A percentile compares a stretch with the other conserved stretches of the same genome.
Evolutionary conservation across 2,888 invertebrate species (phyloP).

Genomic region (Leptinotarsa peninsularis): DNA sequence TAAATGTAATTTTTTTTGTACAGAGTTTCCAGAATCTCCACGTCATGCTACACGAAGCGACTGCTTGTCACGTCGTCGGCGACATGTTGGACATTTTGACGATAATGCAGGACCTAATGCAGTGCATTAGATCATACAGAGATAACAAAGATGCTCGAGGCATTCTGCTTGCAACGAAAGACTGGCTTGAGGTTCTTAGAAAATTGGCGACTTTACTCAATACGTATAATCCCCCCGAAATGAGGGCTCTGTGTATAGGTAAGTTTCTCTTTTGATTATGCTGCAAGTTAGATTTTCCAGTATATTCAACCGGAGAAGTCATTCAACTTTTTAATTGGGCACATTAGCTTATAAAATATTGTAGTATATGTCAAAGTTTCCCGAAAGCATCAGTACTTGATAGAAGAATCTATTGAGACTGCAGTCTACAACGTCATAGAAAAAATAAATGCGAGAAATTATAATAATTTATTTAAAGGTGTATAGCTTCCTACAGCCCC

Average conservation of each 20-base stretch:
- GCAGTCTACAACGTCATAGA: too few species aligned
- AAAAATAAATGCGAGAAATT: too few species aligned
- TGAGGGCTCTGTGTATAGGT: conserved; percentile 84
- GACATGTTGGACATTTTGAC: conserved; percentile 88
- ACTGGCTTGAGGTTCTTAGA: conserved; percentile 89
- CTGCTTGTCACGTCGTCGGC: conserved; percentile 85
- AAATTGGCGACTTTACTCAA: conserved; percentile 89
- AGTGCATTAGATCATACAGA: conserved; percentile 77
- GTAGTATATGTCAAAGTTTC: too few species aligned
- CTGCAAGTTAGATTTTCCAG: neutral
- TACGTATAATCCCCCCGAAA: conserved; percentile 88
- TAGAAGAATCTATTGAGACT: too few species aligned
- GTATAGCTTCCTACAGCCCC: too few species aligned
- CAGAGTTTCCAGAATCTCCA: conserved; percentile 91
- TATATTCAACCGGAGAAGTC: too few species aligned
- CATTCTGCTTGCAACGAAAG: conserved; percentile 80
- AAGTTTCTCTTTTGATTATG: conserved; percentile 49
- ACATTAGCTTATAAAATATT: too few species aligned
- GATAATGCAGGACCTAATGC: conserved; percentile 79
- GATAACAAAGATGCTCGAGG: conserved; percentile 77
- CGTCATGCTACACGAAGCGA: conserved; percentile 94
- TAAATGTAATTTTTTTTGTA: conserved; percentile 58
- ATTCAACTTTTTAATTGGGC: too few species aligned
- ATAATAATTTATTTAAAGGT: too few species aligned
- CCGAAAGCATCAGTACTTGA: too few species aligned